phyloP scores from a whole-genome alignment of 2,888 invertebrate species.

The Falcaria lacertinaria region DNA sequence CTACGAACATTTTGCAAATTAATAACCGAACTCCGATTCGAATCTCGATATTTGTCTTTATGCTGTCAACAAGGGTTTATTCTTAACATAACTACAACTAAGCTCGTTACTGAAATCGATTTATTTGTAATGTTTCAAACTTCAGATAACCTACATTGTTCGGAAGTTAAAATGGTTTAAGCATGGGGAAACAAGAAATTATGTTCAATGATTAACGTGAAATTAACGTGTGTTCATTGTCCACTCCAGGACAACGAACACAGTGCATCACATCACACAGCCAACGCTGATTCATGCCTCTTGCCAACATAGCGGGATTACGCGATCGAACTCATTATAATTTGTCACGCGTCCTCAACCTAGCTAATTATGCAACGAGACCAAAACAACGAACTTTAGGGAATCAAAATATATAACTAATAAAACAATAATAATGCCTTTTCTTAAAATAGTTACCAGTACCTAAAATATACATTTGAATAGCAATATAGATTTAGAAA shows the following conservation, averaged over 20 bases:
- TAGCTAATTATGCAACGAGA: constrained; percentile 37
- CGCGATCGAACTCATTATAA: constrained; percentile 48
- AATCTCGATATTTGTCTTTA: constrained; percentile 21
- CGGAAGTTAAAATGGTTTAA: constrained; percentile 1
- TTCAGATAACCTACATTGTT: neutral
- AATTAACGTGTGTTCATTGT: too few relatives aligned
- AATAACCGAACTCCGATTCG: constrained; percentile 52
- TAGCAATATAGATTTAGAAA: too few relatives aligned
- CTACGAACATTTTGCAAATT: constrained; percentile 61
- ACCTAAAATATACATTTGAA: too few relatives aligned
- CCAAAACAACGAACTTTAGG: constrained; percentile 8
- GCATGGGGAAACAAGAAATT: constrained; percentile 12
- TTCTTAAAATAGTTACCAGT: too few relatives aligned
- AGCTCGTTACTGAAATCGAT: neutral
- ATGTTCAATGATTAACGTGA: constrained; percentile 15
- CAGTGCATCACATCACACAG: constrained; percentile 28
- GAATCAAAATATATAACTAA: neutral
- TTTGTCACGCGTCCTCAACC: constrained; percentile 48
- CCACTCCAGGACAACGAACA: constrained; percentile 13
- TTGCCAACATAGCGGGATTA: constrained; percentile 43
- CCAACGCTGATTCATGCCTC: constrained; percentile 42
- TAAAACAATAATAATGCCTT: too few relatives aligned
- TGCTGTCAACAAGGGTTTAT: constrained; percentile 11
- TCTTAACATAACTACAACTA: constrained; percentile 3
- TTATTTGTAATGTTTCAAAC: neutral